Evolutionary conservation across 35 echinoderm and acorn worm species (phyloP), one percentile per base, ranked within the genome.

Genomic region (Antedon bifida): DNA sequence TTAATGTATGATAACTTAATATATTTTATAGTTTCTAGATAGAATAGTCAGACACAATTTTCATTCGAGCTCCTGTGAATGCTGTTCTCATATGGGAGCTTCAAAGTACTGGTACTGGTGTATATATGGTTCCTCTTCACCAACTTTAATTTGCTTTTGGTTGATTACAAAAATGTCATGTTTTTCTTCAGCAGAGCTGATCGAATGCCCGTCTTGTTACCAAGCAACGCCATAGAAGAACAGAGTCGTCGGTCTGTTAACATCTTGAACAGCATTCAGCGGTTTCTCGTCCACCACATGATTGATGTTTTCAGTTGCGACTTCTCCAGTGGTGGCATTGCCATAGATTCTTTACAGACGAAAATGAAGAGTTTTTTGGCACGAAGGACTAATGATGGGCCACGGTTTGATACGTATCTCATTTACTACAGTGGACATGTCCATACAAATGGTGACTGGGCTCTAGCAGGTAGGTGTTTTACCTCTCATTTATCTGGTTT

Each of bases 351-450:
- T 34, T 46, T 96, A 46, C 75, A 91, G 75, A 75, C 89, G 30
- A 96, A 96, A 77, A 77, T 96, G 79, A 83, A 82, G 76, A 84
- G 56, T 39, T 91, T 96, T 36, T 84, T 96, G 73, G 39, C 81
- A 29, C 39, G 81, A n/a, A 30, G 55, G 74, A 89, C 84, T 8
- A 79, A 75, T 10, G 89, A 96, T 78, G 89, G 89, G 21, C 89
- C 89, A 30, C 32, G 89, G n/a, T 96, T 84, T 77, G 93, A 96
- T 81, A 91, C 93, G 0, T 96, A 96, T 46, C 17, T 96, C 0
- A 30, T 96, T 34, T 96, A 96, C 74, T 96, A 96, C 82, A 96
- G 93, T 74, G 93, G 93, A 35, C 89, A 96, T 88, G 93, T 96
- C 34, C 83, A 96, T 31, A 84, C 89, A 26, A 86, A 81, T 84